Evolutionary conservation across 2,888 invertebrate genomes (phyloP), one percentile per base, ranked within the genome.

Genomic region (Cyclophora albipunctata): DNA sequence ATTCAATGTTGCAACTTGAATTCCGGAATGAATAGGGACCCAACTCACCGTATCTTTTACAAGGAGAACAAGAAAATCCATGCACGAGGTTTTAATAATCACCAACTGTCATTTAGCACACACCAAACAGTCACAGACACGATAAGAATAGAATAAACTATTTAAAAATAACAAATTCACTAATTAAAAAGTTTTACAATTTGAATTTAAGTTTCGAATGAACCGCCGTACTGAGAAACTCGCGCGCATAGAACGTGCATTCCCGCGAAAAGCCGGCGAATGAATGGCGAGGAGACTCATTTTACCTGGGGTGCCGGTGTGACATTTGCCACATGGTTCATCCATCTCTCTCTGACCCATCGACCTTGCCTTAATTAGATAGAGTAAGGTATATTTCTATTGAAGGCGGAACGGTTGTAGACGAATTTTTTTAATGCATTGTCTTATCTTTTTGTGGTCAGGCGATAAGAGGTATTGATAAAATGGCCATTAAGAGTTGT

Each of bases 221-320:
- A 66, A 66, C 66, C 65, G 64, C 66, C 64, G 59, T 54, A 54
- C 57, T 50, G 51, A 52, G 50, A 52, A 56, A 66, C 71, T 58
- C 68, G 57, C 65, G 73, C 76, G 73, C 71, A 72, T 62, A 69
- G 66, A 64, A 69, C 84, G 87, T 85, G 80, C 79, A 75, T 81
- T 79, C 83, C 79, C 84, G 87, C 85, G 84, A 75, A 80, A 82
- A 79, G 85, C 78, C 75, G 75, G 81, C 80, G 78, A 81, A 80
- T 78, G 83, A 87, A 84, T 87, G 84, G 74, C 69, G 75, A 75
- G 65, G 67, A 70, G 37, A 70, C 69, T 70, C 60, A 65, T 72
- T 66, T 71, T 79, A 86, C 86, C 84, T 85, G 86, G 79, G 79
- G 78, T 33, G 7, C 68, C 74, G 60, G 66, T 69, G 71, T 78